Conservation (phyloP, 23 tunicate genomes). For the Phallusia fumigata region DNA sequence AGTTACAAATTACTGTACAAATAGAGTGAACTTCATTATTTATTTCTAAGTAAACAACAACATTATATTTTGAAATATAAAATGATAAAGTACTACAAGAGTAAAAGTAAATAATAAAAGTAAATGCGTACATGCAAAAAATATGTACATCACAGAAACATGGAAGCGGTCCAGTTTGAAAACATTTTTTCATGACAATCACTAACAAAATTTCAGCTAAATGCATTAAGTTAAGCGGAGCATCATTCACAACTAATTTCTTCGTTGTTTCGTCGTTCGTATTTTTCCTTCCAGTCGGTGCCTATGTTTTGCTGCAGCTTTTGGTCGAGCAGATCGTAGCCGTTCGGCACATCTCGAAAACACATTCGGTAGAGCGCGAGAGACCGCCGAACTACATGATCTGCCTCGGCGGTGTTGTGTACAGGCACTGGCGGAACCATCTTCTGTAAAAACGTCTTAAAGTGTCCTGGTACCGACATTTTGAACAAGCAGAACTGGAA, state of each 20-base stretch:
- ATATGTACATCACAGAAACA: no score
- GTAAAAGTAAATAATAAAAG: no score
- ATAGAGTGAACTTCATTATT: no score
- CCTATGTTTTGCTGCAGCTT: constrained; percentile 41
- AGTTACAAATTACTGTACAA: no score
- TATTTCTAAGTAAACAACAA: no score
- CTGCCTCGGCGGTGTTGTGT: constrained; percentile 34
- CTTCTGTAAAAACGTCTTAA: constrained; percentile 37
- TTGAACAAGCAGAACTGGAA: not conserved
- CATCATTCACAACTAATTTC: not conserved
- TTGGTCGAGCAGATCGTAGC: constrained; percentile 34
- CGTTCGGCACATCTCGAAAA: constrained; percentile 37
- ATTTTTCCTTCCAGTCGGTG: constrained; percentile 28
- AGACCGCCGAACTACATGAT: constrained; percentile 40
- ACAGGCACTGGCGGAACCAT: constrained; percentile 38
- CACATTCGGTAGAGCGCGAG: constrained; percentile 41
- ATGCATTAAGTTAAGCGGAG: not conserved
- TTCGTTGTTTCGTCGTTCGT: constrained; percentile 39
- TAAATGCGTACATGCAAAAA: no score
- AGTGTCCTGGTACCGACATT: constrained; percentile 23
- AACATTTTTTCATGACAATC: no score
- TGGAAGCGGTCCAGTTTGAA: no score
- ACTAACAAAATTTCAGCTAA: no score
- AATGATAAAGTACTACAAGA: no score
- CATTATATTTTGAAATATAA: no score